A percentile compares a stretch with the other conserved stretches of the same genome.
Conservation (phyloP, 2,888 invertebrate species). For the Ichneumoninae sp. region DNA sequence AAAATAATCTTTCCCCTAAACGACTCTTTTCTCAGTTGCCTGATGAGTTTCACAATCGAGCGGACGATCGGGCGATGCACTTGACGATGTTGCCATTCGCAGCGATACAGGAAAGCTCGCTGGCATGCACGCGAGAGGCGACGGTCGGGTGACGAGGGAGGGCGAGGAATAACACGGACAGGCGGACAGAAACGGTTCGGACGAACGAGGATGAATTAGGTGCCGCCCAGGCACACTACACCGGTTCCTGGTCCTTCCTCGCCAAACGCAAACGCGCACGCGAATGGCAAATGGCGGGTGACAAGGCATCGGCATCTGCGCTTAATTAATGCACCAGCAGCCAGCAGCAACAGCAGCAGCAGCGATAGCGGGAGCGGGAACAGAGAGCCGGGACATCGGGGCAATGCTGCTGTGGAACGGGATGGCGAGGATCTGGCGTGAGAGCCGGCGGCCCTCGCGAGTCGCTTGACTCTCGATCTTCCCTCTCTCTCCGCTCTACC, state of each 20-base stretch:
- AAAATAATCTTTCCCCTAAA: not conserved
- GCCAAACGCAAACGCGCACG: constrained; percentile 70
- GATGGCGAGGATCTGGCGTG: constrained; percentile 62
- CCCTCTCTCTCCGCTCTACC: constrained; percentile 30
- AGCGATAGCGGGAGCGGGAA: constrained; percentile 50
- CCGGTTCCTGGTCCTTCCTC: constrained; percentile 60
- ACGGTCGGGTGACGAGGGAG: constrained; percentile 33
- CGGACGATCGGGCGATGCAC: not conserved
- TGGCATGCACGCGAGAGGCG: constrained; percentile 33
- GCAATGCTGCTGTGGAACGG: constrained; percentile 57
- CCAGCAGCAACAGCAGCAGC: constrained; percentile 42
- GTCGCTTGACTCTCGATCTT: constrained; percentile 49
- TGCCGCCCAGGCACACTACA: constrained; percentile 70
- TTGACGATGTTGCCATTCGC: constrained; percentile 46
- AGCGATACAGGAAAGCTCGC: constrained; percentile 40
- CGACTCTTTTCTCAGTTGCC: not conserved
- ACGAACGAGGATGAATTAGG: constrained; percentile 74
- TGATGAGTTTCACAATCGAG: not conserved
- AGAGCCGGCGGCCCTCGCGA: constrained; percentile 58
- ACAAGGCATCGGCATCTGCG: constrained; percentile 78
- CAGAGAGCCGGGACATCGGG: constrained; percentile 55
- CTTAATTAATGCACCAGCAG: constrained; percentile 77
- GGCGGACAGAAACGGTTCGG: constrained; percentile 63
- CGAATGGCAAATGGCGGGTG: constrained; percentile 77
- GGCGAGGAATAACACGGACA: constrained; percentile 47